Evolutionary conservation across 35 echinoderm and acorn worm species (phyloP).

Genomic region (Lytechinus variegatus): DNA sequence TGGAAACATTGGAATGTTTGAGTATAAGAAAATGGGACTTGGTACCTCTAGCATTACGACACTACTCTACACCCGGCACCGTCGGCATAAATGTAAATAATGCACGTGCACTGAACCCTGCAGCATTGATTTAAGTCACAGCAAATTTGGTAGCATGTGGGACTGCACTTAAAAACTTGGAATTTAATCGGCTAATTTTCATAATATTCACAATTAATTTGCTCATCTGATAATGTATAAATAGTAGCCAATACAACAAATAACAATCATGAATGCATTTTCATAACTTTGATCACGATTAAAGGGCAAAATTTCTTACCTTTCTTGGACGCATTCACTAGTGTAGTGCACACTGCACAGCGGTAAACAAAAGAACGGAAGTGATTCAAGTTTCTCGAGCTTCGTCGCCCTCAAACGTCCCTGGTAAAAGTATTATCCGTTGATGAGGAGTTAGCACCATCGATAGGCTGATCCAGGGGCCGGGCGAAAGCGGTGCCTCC

Average conservation of each 20-base stretch:
- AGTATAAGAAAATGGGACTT: too few species aligned
- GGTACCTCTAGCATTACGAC: too few species aligned
- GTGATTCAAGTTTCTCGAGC: background rate
- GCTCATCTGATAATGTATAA: background rate
- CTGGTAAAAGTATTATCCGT: background rate
- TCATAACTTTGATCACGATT: background rate
- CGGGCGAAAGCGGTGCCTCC: background rate
- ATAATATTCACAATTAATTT: background rate
- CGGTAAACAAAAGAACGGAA: constrained; percentile 11
- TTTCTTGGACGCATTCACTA: background rate
- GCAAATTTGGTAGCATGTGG: constrained; percentile 3
- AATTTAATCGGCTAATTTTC: background rate
- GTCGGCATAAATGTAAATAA: too few species aligned
- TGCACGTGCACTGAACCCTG: background rate
- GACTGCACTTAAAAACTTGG: background rate
- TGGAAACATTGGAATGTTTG: too few species aligned
- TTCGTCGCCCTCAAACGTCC: background rate
- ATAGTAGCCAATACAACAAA: background rate
- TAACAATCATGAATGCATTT: background rate
- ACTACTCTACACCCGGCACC: too few species aligned
- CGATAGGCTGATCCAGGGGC: background rate
- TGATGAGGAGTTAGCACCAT: background rate
- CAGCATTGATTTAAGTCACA: background rate
- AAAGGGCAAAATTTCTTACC: background rate
- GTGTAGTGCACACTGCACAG: background rate